These are phyloP conservation scores for Turritopsis dohrnii DNA, from an alignment of 30 jellyfish, hydroid and myxozoan species.

Conservation along the genomic window DNA sequence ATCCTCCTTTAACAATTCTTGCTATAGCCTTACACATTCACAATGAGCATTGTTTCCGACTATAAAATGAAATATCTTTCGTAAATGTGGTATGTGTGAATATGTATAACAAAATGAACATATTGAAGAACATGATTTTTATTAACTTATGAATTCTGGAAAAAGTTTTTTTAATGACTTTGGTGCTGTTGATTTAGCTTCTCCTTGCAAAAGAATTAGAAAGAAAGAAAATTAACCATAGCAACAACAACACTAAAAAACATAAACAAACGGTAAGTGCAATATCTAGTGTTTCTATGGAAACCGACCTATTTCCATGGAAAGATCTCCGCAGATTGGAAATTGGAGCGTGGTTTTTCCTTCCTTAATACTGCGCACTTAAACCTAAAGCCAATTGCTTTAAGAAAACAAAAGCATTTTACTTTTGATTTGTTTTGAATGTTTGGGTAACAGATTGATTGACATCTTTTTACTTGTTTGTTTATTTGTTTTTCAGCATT, in stretches of 20 bases:
- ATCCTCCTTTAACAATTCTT: no score
- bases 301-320: not conserved
- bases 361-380: not conserved
- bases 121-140: no score
- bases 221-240: not conserved
- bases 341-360: not conserved
- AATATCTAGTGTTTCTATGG: no score
- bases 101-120: no score
- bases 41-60: not conserved
- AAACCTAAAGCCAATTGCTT: not conserved
- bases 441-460: not conserved
- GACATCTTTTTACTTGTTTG: not conserved
- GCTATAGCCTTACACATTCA: not conserved
- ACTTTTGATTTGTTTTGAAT: not conserved
- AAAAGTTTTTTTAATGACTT: no score
- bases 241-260: slow-evolving; percentile 8
- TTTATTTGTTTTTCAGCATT: not conserved
- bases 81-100: no score
- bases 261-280: slow-evolving; percentile 6
- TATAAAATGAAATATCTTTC: not conserved
- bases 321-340: not conserved
- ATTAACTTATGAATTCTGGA: no score
- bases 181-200: not conserved
- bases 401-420: not conserved
- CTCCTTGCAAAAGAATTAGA: slow-evolving; percentile 13